Conservation (phyloP, 2,888 invertebrate species). For the Ormyrus labotus region DNA sequence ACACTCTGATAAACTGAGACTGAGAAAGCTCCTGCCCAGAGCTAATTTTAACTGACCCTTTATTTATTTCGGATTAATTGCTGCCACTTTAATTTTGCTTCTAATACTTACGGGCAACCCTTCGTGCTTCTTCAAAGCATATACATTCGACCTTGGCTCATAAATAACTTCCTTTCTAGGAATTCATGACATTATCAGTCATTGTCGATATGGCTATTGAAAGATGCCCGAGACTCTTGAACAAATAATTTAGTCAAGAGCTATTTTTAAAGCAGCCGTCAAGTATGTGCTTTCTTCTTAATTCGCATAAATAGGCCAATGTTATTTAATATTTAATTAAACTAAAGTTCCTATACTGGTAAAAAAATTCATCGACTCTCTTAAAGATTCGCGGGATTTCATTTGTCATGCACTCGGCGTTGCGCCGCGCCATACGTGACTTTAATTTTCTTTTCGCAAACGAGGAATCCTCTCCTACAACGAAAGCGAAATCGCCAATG, state of each 20-base stretch:
- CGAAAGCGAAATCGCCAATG: conserved; percentile 41
- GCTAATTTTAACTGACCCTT: too few species aligned
- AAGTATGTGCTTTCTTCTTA: background rate
- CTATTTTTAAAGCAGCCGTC: background rate
- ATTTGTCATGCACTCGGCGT: conserved; percentile 35
- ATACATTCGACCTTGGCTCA: too few species aligned
- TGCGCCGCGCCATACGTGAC: conserved; percentile 36
- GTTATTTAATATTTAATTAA: too few species aligned
- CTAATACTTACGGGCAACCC: too few species aligned
- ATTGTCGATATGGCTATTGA: conserved; percentile 14
- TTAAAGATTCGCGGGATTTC: conserved; percentile 30
- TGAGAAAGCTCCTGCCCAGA: too few species aligned
- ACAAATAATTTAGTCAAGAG: conserved; percentile 2
- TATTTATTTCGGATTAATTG: too few species aligned
- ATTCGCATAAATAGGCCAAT: too few species aligned
- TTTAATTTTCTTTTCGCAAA: conserved; percentile 38
- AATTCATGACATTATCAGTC: conserved; percentile 25
- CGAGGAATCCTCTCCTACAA: background rate
- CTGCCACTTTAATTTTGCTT: too few species aligned
- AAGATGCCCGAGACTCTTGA: background rate
- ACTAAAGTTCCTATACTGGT: too few species aligned
- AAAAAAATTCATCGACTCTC: conserved; percentile 35
- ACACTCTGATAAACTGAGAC: too few species aligned
- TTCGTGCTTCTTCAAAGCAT: too few species aligned
- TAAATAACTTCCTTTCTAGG: background rate